These are phyloP conservation scores for Caenorhabditis sinica DNA, from an alignment of 2,888 invertebrate genomes.

Conservation along the genomic window DNA sequence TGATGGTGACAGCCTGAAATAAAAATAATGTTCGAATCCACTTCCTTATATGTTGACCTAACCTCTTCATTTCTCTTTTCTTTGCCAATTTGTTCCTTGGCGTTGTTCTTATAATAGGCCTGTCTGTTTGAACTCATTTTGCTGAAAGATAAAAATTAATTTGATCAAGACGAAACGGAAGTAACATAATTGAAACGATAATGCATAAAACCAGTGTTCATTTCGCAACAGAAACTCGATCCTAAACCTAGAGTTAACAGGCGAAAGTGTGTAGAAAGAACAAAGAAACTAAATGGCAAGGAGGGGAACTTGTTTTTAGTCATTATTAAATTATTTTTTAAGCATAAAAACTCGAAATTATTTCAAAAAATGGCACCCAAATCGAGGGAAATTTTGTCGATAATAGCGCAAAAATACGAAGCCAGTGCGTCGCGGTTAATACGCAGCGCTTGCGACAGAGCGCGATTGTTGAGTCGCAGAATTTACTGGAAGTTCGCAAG, in stretches of 20 bases:
- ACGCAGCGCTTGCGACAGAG: slow-evolving; percentile 46
- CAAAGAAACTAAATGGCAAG: too few species aligned
- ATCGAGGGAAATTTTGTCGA: slow-evolving; percentile 8
- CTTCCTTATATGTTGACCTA: neutral
- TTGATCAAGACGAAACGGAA: neutral
- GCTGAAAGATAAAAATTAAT: slow-evolving; percentile 31
- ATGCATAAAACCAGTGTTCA: neutral
- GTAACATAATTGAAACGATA: neutral
- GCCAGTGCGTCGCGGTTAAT: slow-evolving; percentile 44
- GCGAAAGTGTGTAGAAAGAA: neutral
- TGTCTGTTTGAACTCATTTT: slow-evolving; percentile 69
- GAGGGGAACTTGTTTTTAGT: neutral
- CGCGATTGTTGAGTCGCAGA: slow-evolving; percentile 18
- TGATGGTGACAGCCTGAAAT: slow-evolving; percentile 86
- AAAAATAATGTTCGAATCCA: neutral
- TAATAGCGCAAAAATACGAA: slow-evolving; percentile 31
- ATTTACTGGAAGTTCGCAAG: neutral
- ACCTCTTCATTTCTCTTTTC: slow-evolving; percentile 79
- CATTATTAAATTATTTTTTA: neutral
- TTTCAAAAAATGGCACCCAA: slow-evolving; percentile 2
- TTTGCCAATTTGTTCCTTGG: slow-evolving; percentile 95
- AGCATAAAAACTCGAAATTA: slow-evolving; percentile 11
- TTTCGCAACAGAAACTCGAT: slow-evolving; percentile 14
- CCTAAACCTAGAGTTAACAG: neutral
- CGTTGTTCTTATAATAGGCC: slow-evolving; percentile 94